Base-by-base conservation (phyloP, 1,140 invertebrate species). In the Meloidogyne floridensis region DNA sequence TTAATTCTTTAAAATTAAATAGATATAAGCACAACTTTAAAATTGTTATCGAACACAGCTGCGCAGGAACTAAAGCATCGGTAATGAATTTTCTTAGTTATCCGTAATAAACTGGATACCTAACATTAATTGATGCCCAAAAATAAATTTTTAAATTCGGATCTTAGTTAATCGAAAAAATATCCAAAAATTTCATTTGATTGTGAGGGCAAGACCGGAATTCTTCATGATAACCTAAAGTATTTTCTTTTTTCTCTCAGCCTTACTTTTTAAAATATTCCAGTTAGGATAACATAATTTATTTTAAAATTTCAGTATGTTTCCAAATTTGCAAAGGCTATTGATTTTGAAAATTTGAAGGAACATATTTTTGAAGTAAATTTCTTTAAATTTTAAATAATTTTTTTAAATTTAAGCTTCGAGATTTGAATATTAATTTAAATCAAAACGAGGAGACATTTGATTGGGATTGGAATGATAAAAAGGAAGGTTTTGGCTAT, bases 41-140 rank as follows among this genome's bases (percentile, higher is more conserved):
- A 65, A 65, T 65, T n/a, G n/a, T 65, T 65, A 65, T 65, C n/a
- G 59, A 65, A 8, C 59, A 65, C n/a, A 65, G 59, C 15, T 65
- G 59, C 5, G 10, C 15, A 7, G 59, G 59, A 65, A 65, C 0
- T n/a, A 5, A n/a, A 18, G 5, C 10, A 65, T 18, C 3, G 15
- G 59, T 65, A 65, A 7, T 47, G 47, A 47, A 47, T 47, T 47
- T 47, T 7, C 2, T 47, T 47, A 32, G 32, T 32, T 32, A 32
- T 32, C 32, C 32, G 1, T 32, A 32, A 2, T 32, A 32, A 32
- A 32, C n/a, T 32, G 32, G 32, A 32, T 32, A 32, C 32, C 1
- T 32, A 2, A 32, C 32, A 32, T 32, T 32, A 1, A 2, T 47
- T 47, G 3, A 47, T 47, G 32, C 47, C 47, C 47, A 47, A 47